A percentile compares a stretch with the other conserved stretches of the same genome.
Evolutionary conservation across 2,797 vertebrate species (phyloP).

Genomic region (Ambastaia sidthimunki): DNA sequence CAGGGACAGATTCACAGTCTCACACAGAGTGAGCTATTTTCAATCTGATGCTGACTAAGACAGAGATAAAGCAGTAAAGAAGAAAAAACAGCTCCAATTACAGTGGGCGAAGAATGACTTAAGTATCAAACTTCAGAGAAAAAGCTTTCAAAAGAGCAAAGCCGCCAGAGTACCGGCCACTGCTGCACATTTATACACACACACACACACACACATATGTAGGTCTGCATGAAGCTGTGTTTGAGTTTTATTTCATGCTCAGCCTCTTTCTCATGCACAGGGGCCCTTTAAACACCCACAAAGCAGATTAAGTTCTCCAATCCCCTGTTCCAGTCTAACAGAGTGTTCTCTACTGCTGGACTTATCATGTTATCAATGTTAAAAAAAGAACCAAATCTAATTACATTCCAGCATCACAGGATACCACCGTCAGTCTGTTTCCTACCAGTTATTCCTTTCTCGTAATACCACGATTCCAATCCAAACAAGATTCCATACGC

Average conservation of each 20-base stretch:
- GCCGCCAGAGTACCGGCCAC: background rate
- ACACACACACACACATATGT: too few species aligned
- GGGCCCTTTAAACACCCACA: conserved; percentile 12
- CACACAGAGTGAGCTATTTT: conserved; percentile 33
- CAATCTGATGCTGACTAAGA: conserved; percentile 23
- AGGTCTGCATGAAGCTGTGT: too few species aligned
- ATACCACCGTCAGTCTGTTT: conserved; percentile 30
- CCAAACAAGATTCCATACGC: conserved; percentile 7
- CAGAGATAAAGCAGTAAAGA: conserved; percentile 27
- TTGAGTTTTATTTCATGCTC: background rate
- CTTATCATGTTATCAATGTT: conserved; percentile 50
- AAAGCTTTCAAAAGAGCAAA: too few species aligned
- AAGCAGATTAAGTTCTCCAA: conserved; percentile 46
- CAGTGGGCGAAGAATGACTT: background rate
- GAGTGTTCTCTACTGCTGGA: conserved; percentile 47
- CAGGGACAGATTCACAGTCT: conserved; percentile 2
- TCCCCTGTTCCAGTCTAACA: conserved; percentile 38
- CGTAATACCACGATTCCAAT: background rate
- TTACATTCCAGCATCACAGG: conserved; percentile 40
- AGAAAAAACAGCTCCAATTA: conserved; percentile 52
- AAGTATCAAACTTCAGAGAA: conserved; percentile 39
- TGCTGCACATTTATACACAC: background rate
- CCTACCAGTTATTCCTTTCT: conserved; percentile 12
- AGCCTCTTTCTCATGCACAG: background rate
- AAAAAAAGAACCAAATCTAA: conserved; percentile 52